phyloP scores from a whole-genome alignment of 2,888 invertebrate genomes.

The Beris chalybata region DNA sequence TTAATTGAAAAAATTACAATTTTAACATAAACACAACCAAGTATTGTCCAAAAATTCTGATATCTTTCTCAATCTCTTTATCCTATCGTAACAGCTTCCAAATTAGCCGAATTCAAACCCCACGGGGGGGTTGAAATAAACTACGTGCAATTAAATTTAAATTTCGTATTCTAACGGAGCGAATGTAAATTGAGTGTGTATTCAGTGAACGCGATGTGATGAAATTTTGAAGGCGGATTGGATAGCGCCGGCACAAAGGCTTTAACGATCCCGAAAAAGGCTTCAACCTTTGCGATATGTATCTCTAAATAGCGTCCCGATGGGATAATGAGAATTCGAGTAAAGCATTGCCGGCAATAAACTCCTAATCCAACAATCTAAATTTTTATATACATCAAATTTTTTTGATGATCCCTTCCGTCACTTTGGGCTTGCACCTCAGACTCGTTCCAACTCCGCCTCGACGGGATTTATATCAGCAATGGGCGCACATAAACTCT shows the following conservation, averaged over 20 bases:
- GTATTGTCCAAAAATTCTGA: too few relatives aligned
- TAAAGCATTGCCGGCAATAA: constrained; percentile 22
- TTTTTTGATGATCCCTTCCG: constrained; percentile 16
- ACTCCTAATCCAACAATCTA: constrained; percentile 25
- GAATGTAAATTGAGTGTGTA: too few relatives aligned
- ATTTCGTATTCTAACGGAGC: too few relatives aligned
- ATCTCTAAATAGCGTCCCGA: constrained; percentile 7
- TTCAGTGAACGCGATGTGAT: too few relatives aligned
- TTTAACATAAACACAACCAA: too few relatives aligned
- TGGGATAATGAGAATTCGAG: constrained; percentile 24
- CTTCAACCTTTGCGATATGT: constrained; percentile 1
- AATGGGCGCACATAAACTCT: constrained; percentile 10
- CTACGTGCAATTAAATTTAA: too few relatives aligned
- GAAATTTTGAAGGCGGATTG: too few relatives aligned
- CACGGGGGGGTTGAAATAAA: too few relatives aligned
- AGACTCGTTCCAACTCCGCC: neutral
- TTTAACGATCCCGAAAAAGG: neutral
- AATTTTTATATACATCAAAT: constrained; percentile 29
- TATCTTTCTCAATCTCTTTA: too few relatives aligned
- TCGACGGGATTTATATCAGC: constrained; percentile 5
- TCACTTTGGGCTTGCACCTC: neutral
- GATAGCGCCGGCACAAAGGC: neutral
- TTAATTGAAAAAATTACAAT: too few relatives aligned
- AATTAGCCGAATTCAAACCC: too few relatives aligned
- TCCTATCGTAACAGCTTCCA: too few relatives aligned